These are phyloP conservation scores for Exocentrus adspersus DNA, from an alignment of 2,888 invertebrate genomes.

Conservation along the genomic window DNA sequence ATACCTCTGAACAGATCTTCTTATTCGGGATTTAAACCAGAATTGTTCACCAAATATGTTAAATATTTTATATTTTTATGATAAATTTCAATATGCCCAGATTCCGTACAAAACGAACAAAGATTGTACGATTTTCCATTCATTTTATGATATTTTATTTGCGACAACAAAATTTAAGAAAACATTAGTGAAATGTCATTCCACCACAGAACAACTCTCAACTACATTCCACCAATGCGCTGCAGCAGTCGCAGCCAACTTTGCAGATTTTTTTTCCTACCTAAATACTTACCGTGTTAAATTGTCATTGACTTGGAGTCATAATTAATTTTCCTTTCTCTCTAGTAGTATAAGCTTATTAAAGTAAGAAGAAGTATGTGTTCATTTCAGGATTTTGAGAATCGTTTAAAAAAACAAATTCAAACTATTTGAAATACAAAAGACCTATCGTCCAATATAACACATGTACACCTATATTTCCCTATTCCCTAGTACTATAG, in stretches of 20 bases:
- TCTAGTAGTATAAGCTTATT: slow-evolving; percentile 15
- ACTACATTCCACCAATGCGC: slow-evolving; percentile 9
- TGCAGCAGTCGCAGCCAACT: slow-evolving; percentile 20
- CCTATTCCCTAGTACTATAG: slow-evolving; percentile 10
- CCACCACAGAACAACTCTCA: too few species aligned
- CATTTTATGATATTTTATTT: slow-evolving; percentile 15
- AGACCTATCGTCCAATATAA: slow-evolving; percentile 18
- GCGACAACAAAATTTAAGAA: slow-evolving; percentile 8
- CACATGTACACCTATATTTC: neutral
- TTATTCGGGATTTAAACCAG: slow-evolving; percentile 6
- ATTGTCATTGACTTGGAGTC: slow-evolving; percentile 9
- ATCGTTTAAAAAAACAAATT: slow-evolving; percentile 10
- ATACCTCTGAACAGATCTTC: slow-evolving; percentile 10
- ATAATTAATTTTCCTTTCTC: slow-evolving; percentile 7
- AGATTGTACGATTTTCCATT: slow-evolving; percentile 10
- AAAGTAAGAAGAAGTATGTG: neutral
- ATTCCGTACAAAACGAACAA: neutral
- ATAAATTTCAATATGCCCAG: slow-evolving; percentile 14
- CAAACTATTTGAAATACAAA: slow-evolving; percentile 20
- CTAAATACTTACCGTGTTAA: slow-evolving; percentile 8
- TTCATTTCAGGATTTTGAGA: slow-evolving; percentile 3
- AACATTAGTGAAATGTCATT: neutral
- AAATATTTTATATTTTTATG: slow-evolving; percentile 15
- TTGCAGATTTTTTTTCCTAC: slow-evolving; percentile 12
- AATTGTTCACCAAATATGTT: slow-evolving; percentile 5